Evolutionary conservation across 2,888 invertebrate species (phyloP), one percentile per base, ranked within the genome.

Genomic region (Lymantria dispar): DNA sequence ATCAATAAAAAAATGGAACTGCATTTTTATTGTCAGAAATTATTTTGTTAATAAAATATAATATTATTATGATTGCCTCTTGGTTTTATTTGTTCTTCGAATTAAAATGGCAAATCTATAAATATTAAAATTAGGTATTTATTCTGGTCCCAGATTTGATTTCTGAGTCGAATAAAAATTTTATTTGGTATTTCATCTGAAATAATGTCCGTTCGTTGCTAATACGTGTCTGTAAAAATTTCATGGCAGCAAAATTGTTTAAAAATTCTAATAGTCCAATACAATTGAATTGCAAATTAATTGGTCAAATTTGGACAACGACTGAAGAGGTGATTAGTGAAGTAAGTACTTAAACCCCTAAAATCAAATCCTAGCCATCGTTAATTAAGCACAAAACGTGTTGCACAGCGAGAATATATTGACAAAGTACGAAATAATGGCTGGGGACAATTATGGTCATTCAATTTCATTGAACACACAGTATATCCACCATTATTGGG

Each of bases 371-470:
- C 76, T 68, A 57, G 58, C 66, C 70, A 76, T 84, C 78, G 85
- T 87, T 89, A 66, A 62, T 66, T 66, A 56, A 54, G 50, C 13
- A 80, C 80, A 74, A 83, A 78, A 82, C 82, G 82, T 75, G 78
- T 64, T 59, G 74, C 76, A 82, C 80, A 83, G 83, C 82, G 76
- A 80, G 74, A 83, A 80, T 80, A 73, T 74, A 62, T 68, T 52
- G 74, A 72, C 78, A 67, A 76, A 77, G 75, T 74, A 74, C 74
- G 76, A 68, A 76, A 82, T 78, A 79, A 83, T 81, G 81, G 83
- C 78, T 76, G 81, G 58, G 80, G 80, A 80, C 83, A 86, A 87
- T 87, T 83, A 82, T 72, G 76, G 74, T 68, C 64, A 63, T 72
- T 69, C 75, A 76, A 82, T 82, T 79, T 78, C 70, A 73, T 70